Conservation (phyloP, 2,113 vertebrate genomes). For the Nesospiza acunhae region DNA sequence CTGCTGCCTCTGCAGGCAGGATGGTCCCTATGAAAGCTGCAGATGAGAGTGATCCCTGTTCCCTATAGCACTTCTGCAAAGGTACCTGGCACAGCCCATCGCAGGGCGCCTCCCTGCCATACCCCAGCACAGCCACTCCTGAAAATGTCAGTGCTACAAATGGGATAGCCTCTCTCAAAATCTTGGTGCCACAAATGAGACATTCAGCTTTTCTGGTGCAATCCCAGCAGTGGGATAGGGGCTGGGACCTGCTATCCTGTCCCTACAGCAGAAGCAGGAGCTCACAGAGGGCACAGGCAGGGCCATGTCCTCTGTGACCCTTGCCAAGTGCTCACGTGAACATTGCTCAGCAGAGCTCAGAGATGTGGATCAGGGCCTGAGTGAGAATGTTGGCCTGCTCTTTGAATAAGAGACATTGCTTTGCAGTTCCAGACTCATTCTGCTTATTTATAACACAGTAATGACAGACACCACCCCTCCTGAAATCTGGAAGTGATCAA, state of each 20-base stretch:
- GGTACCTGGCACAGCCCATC: background rate
- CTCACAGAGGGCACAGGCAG: background rate
- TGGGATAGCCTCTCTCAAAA: background rate
- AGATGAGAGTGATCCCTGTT: background rate
- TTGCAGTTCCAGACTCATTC: background rate
- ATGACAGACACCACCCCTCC: background rate
- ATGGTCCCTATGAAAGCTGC: background rate
- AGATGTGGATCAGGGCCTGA: accelerated
- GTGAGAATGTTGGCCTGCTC: background rate
- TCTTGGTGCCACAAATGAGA: background rate
- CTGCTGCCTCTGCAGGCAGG: background rate
- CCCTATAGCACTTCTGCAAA: background rate
- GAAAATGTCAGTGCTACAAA: background rate
- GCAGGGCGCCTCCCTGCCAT: accelerated
- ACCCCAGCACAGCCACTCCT: background rate
- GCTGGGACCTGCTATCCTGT: background rate
- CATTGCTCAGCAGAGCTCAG: background rate
- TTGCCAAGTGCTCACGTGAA: accelerated
- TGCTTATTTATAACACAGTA: background rate
- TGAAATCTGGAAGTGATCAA: background rate
- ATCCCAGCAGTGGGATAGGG: background rate
- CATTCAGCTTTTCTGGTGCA: background rate
- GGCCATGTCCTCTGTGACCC: background rate
- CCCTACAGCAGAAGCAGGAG: background rate
- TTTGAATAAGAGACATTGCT: background rate